Base-by-base conservation (phyloP, 2,797 vertebrate species). In the Microctenopoma steveboyesi region DNA sequence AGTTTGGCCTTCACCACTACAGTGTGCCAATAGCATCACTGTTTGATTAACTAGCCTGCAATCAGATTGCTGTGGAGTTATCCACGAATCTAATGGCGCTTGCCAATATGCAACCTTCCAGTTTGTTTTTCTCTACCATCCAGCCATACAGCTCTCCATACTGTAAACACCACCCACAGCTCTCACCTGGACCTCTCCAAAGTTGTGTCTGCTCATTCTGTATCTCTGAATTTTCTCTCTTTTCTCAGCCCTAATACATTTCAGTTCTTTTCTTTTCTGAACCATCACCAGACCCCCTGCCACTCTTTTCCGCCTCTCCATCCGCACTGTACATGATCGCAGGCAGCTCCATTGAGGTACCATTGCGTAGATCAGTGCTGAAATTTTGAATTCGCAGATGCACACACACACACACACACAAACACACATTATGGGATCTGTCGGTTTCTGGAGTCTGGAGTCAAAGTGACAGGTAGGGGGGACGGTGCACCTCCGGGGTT, bases 61-160 rank as follows among this genome's bases (percentile, higher is more conserved):
- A 89, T 86, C 47, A 46, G 62, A 87, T 85, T 74, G 60, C 63
- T 48, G 63, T 12, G 37, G 57, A 55, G 62, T 78, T 81, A 82
- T 78, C 80, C 70, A 63, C 59, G 83, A 69, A 89, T 90, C 80
- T 82, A 78, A 84, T 66, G 79, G 64, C 54, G n/a, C 43, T 55
- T n/a, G 54, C 70, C 79, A 61, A 61, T 65, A 64, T 72, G 22
- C 42, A 33, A 78, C 42, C 57, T 54, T 45, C 51, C 16, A 28
- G 66, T 81, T 65, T 59, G 22, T 75, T 62, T 71, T 55, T 43
- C 25, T 37, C 64, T 33, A 18, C 50, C 18, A 30, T 56, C 42
- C 40, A 43, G 11, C 42, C 27, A 39, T 33, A 28, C 12, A 51
- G 30, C 15, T 47, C 25, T 30, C 52, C 16, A 27, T 61, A 69